A percentile compares a stretch with the other conserved stretches of the same genome.
These are phyloP conservation scores for Nanger granti DNA, from an alignment of 2,113 vertebrate species.

Conservation along the genomic window DNA sequence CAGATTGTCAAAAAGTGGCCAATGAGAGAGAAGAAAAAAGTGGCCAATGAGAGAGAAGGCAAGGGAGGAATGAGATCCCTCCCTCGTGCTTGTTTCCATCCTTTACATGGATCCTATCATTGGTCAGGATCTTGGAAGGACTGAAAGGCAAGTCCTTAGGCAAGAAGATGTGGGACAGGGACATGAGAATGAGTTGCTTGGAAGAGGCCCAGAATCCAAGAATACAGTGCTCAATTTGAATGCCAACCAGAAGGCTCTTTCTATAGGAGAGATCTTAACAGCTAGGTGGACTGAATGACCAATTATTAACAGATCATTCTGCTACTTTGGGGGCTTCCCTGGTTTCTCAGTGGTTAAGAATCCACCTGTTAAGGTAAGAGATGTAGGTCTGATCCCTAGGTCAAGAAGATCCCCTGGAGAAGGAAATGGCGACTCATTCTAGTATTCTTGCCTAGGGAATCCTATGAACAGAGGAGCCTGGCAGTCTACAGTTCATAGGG, in stretches of 20 bases:
- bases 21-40: not conserved
- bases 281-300: not conserved
- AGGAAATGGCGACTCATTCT: not conserved
- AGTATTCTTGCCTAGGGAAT: not conserved
- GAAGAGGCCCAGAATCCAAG: not conserved
- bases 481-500: not conserved
- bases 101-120: not conserved
- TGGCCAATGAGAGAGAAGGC: not conserved
- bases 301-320: not conserved
- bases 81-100: not conserved
- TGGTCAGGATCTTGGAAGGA: not conserved
- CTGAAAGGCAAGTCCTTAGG: no score
- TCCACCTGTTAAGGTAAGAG: not conserved
- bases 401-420: not conserved
- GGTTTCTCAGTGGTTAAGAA: not conserved
- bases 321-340: not conserved
- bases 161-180: not conserved
- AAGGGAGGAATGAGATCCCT: not conserved
- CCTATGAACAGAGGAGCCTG: not conserved
- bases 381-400: not conserved
- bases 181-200: not conserved
- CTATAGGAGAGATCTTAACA: not conserved
- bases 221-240: not conserved
- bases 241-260: not conserved
- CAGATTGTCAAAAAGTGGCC: not conserved